Evolutionary conservation across 2,797 vertebrate species (phyloP).

Genomic region (Cottoperca gobio): DNA sequence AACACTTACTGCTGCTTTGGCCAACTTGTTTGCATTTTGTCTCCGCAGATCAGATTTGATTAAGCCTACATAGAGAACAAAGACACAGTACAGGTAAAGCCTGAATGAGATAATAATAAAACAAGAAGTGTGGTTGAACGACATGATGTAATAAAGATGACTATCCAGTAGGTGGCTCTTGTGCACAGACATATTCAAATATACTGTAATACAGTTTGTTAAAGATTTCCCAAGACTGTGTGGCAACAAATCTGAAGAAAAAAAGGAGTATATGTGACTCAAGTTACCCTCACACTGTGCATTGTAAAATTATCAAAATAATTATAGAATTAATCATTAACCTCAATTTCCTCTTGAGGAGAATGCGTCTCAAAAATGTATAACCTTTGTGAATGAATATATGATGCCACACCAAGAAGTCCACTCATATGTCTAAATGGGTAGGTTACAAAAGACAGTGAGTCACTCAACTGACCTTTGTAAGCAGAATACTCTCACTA

Average conservation of each 20-base stretch:
- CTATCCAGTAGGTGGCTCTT: slow-evolving; percentile 50
- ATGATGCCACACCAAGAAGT: slow-evolving; percentile 6
- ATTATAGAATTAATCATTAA: slow-evolving; percentile 41
- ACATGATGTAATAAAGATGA: slow-evolving; percentile 3
- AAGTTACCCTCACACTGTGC: slow-evolving; percentile 1
- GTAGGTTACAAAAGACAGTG: slow-evolving; percentile 40
- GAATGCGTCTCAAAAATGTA: neutral
- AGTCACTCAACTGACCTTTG: slow-evolving; percentile 61
- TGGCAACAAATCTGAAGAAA: slow-evolving; percentile 7
- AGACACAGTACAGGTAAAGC: slow-evolving; percentile 8
- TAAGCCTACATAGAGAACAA: slow-evolving; percentile 81
- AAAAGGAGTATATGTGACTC: neutral
- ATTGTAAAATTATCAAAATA: neutral
- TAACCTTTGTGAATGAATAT: slow-evolving; percentile 19
- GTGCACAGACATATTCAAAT: neutral
- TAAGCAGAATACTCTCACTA: slow-evolving; percentile 21
- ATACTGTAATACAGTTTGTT: neutral
- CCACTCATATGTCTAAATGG: slow-evolving; percentile 34
- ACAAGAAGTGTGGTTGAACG: neutral
- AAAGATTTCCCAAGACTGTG: slow-evolving; percentile 8
- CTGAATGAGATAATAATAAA: neutral
- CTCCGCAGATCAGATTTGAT: slow-evolving; percentile 94
- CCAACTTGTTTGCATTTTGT: slow-evolving; percentile 88
- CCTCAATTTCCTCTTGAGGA: neutral
- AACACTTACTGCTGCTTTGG: slow-evolving; percentile 86